These are phyloP conservation scores for Scolanthus callimorphus DNA, from an alignment of 92 coral and sea anemone genomes.

Conservation along the genomic window DNA sequence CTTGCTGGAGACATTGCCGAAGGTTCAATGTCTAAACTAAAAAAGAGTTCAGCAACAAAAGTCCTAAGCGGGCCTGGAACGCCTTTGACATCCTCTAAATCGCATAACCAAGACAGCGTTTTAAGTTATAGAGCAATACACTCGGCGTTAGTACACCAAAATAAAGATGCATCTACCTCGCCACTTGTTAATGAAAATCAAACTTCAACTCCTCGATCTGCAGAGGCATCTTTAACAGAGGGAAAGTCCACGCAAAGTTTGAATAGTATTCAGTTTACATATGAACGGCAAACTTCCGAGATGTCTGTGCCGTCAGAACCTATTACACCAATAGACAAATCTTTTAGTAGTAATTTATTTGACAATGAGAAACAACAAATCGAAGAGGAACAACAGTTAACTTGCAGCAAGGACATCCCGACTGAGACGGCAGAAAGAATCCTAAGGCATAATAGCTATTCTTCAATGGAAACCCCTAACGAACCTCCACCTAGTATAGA, in stretches of 20 bases:
- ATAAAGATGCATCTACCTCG: constrained; percentile 26
- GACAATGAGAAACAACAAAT: background rate
- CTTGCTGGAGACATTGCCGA: constrained; percentile 54
- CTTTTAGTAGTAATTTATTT: background rate
- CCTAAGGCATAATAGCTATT: constrained; percentile 14
- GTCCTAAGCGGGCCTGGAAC: constrained; percentile 16
- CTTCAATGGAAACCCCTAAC: constrained; percentile 2
- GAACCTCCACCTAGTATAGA: constrained; percentile 36
- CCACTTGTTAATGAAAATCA: constrained; percentile 26
- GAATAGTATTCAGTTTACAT: background rate
- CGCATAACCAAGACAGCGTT: constrained; percentile 39
- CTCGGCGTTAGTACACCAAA: constrained; percentile 32
- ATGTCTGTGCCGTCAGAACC: constrained; percentile 25
- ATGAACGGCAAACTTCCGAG: constrained; percentile 23
- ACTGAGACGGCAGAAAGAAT: constrained; percentile 27
- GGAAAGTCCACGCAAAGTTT: background rate
- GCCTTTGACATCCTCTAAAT: constrained; percentile 4
- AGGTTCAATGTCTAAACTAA: constrained; percentile 18
- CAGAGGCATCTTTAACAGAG: constrained; percentile 3
- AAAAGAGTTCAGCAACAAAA: background rate
- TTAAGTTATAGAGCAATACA: constrained; percentile 27
- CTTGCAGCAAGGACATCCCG: constrained; percentile 21
- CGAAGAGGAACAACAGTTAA: constrained; percentile 19
- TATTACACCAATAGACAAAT: constrained; percentile 28
- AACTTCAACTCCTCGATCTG: constrained; percentile 65